Base-by-base conservation (phyloP, 2,888 invertebrate species). In the Uloborus plumipes region DNA sequence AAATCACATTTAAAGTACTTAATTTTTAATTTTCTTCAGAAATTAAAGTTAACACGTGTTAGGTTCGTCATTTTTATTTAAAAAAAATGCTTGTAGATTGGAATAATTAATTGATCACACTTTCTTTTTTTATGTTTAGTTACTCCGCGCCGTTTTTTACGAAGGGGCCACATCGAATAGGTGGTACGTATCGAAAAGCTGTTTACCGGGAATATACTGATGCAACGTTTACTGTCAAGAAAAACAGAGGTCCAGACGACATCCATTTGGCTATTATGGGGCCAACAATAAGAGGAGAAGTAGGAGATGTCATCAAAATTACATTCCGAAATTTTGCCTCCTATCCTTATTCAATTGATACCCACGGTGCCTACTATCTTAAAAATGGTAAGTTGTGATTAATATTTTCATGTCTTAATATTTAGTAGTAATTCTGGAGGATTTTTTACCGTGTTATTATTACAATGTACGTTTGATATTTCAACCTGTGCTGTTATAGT, bases 221-320 rank as follows among this genome's bases (percentile, higher is more conserved):
- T 49, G 84, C 70, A 3, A 79, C 84, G 11, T 86, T 85, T 71
- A 84, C 69, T 1, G 22, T n/a, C 7, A 62, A 53, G 39, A 85
- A 84, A 20, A 14, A 18, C 2, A 39, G 84, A 20, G 55, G 62
- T 4, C 22, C 53, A 9, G 80, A 84, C 11, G 84, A 84, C 6
- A 59, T 76, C 0, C 84, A 80, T 62, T 53, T 85, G 20, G 86
- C 84, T 39, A 49, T 85, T 2, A 59, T 86, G 55, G 88, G 88
- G 1, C 88, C 88, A 0, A 85, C 86, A 15, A 86, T 88, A 4
- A 84, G 85, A 61, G 88, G 85, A 20, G 87, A 88, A 77, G 86
- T 87, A 15, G 88, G 88, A 1, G 88, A 88, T 64, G 84, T 83
- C 9, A 75, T 85, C 26, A 79, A 85, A 61, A 61, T 86, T 0